Percentiles rank a stretch among this genome's conserved stretches.
Evolutionary conservation across 1,140 invertebrate species (phyloP).

Genomic region (Mylabris phalerata): DNA sequence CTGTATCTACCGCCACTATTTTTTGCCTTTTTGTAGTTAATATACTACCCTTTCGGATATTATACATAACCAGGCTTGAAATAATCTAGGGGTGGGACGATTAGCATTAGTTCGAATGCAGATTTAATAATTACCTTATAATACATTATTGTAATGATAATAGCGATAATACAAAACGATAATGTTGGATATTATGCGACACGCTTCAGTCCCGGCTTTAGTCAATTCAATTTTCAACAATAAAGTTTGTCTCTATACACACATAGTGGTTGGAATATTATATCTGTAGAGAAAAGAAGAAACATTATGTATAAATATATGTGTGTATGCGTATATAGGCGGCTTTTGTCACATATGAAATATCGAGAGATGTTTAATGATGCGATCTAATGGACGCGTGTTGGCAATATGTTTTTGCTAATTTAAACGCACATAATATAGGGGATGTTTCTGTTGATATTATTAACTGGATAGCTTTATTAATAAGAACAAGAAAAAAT

Average conservation of each 20-base stretch:
- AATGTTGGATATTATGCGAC: conserved; percentile 9
- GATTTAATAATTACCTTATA: conserved; percentile 18
- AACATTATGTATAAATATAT: background rate
- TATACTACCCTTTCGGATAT: too few relatives aligned
- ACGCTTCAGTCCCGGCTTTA: conserved; percentile 2
- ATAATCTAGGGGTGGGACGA: background rate
- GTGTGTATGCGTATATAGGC: too few relatives aligned
- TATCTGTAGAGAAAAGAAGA: background rate
- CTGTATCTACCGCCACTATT: too few relatives aligned
- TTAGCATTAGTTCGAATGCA: conserved; percentile 12
- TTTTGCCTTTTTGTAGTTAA: too few relatives aligned
- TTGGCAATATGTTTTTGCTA: conserved; percentile 13
- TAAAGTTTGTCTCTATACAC: conserved; percentile 3
- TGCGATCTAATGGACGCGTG: conserved; percentile 16
- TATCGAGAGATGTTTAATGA: conserved; percentile 12
- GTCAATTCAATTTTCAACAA: conserved; percentile 8
- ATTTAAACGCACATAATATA: background rate
- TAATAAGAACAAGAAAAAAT: too few relatives aligned
- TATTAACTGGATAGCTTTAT: too few relatives aligned
- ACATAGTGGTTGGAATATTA: conserved; percentile 1
- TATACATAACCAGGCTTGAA: too few relatives aligned
- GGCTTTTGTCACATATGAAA: conserved; percentile 8
- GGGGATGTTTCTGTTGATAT: too few relatives aligned
- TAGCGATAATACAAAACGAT: conserved; percentile 10
- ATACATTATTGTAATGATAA: conserved; percentile 15